Conservation (phyloP, 2,888 invertebrate species). For the Machimus atricapillus region DNA sequence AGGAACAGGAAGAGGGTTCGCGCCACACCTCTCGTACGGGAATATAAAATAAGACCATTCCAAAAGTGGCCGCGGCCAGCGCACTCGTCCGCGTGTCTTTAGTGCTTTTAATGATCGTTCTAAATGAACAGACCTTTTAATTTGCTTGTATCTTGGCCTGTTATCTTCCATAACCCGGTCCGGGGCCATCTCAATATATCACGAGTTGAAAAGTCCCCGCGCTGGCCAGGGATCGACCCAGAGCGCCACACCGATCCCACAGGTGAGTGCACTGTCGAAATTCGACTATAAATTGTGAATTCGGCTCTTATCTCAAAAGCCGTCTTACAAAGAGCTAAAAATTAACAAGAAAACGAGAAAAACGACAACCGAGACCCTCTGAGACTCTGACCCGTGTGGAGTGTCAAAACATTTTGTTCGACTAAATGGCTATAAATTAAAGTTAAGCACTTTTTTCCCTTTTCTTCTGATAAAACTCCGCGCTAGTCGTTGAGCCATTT, state of each 20-base stretch:
- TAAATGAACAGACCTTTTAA: slow-evolving; percentile 53
- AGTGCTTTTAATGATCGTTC: slow-evolving; percentile 49
- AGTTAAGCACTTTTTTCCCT: slow-evolving; percentile 45
- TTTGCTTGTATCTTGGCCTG: slow-evolving; percentile 52
- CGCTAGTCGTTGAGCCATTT: background rate
- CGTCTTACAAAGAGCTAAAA: slow-evolving; percentile 39
- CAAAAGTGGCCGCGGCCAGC: background rate
- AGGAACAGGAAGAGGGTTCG: slow-evolving; percentile 51
- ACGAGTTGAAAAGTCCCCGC: background rate
- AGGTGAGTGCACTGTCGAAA: slow-evolving; percentile 2
- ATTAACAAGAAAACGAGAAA: slow-evolving; percentile 14
- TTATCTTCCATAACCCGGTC: slow-evolving; percentile 49
- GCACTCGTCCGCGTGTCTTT: slow-evolving; percentile 13
- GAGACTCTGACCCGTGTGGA: slow-evolving; percentile 47
- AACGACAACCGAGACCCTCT: background rate
- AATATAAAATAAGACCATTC: background rate
- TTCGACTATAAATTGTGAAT: slow-evolving; percentile 44
- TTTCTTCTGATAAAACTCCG: slow-evolving; percentile 19
- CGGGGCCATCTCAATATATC: slow-evolving; percentile 46
- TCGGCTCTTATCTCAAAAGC: slow-evolving; percentile 46
- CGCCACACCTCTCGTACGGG: slow-evolving; percentile 12
- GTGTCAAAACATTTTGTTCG: slow-evolving; percentile 56
- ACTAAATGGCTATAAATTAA: slow-evolving; percentile 55
- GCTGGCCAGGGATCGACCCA: background rate
- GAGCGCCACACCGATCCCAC: slow-evolving; percentile 31